Conservation (phyloP, 1,140 invertebrate species). For the Panulirus ornatus region DNA sequence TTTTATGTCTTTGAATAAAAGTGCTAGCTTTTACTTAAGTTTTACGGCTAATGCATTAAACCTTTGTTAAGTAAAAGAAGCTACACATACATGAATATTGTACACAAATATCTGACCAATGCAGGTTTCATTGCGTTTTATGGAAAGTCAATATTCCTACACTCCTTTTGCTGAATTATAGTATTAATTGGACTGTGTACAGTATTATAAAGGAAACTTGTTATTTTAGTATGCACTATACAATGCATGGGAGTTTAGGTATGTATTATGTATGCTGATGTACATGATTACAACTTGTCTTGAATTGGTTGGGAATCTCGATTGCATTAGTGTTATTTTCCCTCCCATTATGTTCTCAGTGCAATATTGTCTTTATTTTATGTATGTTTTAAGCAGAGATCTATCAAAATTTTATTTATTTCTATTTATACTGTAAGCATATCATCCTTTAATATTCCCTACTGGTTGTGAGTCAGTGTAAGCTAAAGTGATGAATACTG, state of each 20-base stretch:
- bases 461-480: constrained; percentile 57
- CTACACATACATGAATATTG: background rate
- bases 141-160: constrained; percentile 9
- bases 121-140: background rate
- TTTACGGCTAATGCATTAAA: background rate
- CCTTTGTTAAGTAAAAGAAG: constrained; percentile 13
- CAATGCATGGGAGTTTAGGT: constrained; percentile 21
- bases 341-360: constrained; percentile 40
- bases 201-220: constrained; percentile 12
- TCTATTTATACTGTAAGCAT: constrained; percentile 54
- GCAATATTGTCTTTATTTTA: constrained; percentile 57
- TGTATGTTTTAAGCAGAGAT: constrained; percentile 61
- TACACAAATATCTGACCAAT: constrained; percentile 9
- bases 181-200: background rate
- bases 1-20: constrained; percentile 4
- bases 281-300: background rate
- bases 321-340: constrained; percentile 56
- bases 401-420: constrained; percentile 61
- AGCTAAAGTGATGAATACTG: constrained; percentile 21
- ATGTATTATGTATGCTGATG: constrained; percentile 8
- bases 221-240: constrained; percentile 15
- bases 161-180: constrained; percentile 19
- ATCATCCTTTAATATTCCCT: constrained; percentile 55
- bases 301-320: constrained; percentile 6
- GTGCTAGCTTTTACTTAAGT: constrained; percentile 32